Base-by-base conservation (phyloP, 30 jellyfish, hydroid and myxozoan species). In the Chrysaora quinquecirrha region DNA sequence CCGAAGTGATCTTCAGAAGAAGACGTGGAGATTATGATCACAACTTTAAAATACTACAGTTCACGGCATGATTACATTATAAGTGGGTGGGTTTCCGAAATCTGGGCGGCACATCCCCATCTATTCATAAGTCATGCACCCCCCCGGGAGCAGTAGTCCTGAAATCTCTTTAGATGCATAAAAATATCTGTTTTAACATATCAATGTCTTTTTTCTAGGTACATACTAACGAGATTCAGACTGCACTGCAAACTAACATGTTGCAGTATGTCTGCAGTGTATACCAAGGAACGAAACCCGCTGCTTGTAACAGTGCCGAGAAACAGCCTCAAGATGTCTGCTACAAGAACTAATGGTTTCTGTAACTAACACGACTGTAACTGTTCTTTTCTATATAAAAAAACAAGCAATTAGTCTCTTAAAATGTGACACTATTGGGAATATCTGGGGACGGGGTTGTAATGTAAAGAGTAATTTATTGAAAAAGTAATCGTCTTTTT, bases 241-340 rank as follows among this genome's bases (percentile, higher is more conserved):
- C 29, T 24, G 78, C 35, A 24, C 86, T 90, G 19, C 87, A 79
- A 64, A 43, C 87, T 11, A 85, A 89, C 38, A 90, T 90, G 97
- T 34, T 84, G 20, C 86, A 73, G 34, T 83, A 84, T 66, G 96
- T 90, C 22, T 90, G 97, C 76, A 24, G 79, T 27, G 70, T 29
- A 18, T 90, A 90, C 80, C 67, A 87, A 29, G 97, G 97, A 7
- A 80, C 97, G 7, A 83, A 83, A 49, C 97, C 97, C 9, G 86
- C 94, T 1, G 97, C 96, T 11, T 90, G 97, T 73, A n/a, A 60
- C 32, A 12, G 32, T 25, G 54, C 30, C 49, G 21, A 47, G 23
- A 60, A 23, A 7, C 30, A 72, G 32, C 52, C 60, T 2, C 19
- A 12, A 19, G 49, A 72, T 28, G 87, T 83, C 28, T 83, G 94